Evolutionary conservation across 2,113 vertebrate genomes (phyloP).

Genomic region (Trichomycterus rosablanca): DNA sequence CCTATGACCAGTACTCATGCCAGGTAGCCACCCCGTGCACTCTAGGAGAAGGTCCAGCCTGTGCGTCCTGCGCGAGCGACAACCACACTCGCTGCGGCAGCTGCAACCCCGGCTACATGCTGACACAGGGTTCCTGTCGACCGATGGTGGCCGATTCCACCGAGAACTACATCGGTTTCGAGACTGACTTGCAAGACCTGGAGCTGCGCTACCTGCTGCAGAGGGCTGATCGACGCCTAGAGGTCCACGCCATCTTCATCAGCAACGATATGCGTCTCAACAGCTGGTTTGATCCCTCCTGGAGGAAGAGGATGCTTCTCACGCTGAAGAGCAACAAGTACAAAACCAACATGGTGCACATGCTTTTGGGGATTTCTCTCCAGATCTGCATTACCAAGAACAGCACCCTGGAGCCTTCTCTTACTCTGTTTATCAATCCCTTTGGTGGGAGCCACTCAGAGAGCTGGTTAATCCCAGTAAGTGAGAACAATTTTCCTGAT

Average conservation of each 20-base stretch:
- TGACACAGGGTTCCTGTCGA: slow-evolving; percentile 84
- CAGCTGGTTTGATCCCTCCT: slow-evolving; percentile 96
- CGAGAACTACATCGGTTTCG: slow-evolving; percentile 92
- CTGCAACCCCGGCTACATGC: slow-evolving; percentile 84
- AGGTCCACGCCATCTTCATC: slow-evolving; percentile 96
- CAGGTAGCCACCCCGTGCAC: slow-evolving; percentile 78
- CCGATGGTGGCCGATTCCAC: slow-evolving; percentile 91
- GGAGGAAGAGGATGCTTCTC: slow-evolving; percentile 93
- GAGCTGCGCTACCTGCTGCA: slow-evolving; percentile 88
- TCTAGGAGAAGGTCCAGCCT: slow-evolving; percentile 76
- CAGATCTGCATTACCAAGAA: slow-evolving; percentile 97
- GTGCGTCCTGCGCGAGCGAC: slow-evolving; percentile 78
- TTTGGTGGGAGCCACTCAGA: slow-evolving; percentile 97
- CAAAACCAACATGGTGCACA: slow-evolving; percentile 93
- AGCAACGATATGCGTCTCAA: slow-evolving; percentile 98
- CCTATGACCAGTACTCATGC: slow-evolving; percentile 82
- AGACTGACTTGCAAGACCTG: slow-evolving; percentile 91
- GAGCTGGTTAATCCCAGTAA: slow-evolving; percentile 94
- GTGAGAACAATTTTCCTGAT: slow-evolving; percentile 85
- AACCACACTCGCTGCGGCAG: slow-evolving; percentile 90
- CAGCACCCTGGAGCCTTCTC: slow-evolving; percentile 90
- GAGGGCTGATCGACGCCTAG: slow-evolving; percentile 83
- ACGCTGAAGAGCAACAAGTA: slow-evolving; percentile 98
- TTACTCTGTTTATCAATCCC: slow-evolving; percentile 92
- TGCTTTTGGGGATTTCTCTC: slow-evolving; percentile 90